A percentile compares a stretch with the other conserved stretches of the same genome.
These are phyloP conservation scores for Lepidochitona cinerea DNA, from an alignment of 2,888 invertebrate species.

Conservation along the genomic window DNA sequence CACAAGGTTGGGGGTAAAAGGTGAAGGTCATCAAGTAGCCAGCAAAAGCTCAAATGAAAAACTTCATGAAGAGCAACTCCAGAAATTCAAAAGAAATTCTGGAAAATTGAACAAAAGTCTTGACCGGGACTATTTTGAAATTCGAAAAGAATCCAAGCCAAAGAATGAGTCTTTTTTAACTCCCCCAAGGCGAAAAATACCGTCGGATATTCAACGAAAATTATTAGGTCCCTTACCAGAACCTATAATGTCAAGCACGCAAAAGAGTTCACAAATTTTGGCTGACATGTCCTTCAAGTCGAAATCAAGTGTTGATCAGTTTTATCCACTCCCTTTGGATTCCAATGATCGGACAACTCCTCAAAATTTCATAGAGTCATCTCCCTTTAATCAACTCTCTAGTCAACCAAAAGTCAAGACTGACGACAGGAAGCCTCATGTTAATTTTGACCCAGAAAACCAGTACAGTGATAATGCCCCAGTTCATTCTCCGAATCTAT, in stretches of 20 bases:
- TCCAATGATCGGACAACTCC: background rate
- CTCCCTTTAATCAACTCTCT: background rate
- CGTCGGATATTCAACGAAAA: no score
- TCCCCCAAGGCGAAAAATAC: no score
- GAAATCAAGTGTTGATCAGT: background rate
- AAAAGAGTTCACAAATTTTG: conserved; percentile 53
- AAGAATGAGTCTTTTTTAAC: no score
- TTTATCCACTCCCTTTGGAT: background rate
- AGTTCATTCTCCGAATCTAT: background rate
- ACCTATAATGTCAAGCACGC: conserved; percentile 60
- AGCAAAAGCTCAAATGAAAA: no score
- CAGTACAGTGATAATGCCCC: background rate
- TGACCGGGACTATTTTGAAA: no score
- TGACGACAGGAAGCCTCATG: background rate
- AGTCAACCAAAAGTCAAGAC: background rate
- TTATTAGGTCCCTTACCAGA: conserved; percentile 44
- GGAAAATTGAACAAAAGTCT: background rate
- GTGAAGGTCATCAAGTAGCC: no score
- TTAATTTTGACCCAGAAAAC: background rate
- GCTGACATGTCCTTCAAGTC: conserved; percentile 35
- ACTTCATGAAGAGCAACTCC: no score
- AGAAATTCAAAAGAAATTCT: no score
- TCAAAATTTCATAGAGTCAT: background rate
- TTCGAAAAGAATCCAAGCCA: no score
- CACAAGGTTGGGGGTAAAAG: no score